These are phyloP conservation scores for Neotragus pygmaeus DNA, from an alignment of 2,113 vertebrate genomes.

Conservation along the genomic window DNA sequence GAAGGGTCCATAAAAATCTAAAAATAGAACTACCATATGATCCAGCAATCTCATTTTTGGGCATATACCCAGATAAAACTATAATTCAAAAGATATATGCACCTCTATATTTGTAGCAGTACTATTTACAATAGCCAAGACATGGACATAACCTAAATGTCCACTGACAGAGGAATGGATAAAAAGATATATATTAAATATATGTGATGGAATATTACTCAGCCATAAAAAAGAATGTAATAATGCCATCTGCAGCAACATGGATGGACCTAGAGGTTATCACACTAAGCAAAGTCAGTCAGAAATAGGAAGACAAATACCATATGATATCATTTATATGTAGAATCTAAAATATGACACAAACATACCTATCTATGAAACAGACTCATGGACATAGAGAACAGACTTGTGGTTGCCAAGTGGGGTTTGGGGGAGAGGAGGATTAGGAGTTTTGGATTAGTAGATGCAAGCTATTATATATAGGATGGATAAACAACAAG, in stretches of 20 bases:
- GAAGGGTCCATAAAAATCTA: not conserved
- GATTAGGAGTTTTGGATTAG: not conserved
- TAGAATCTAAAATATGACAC: not conserved
- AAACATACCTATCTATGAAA: not conserved
- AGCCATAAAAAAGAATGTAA: not conserved
- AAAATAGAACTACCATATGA: not conserved
- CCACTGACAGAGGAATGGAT: not conserved
- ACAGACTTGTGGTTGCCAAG: not conserved
- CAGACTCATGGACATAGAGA: not conserved
- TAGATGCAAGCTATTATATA: not conserved
- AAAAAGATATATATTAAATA: not conserved
- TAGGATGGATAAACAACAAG: not conserved
- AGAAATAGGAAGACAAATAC: not conserved
- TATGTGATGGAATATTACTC: not conserved
- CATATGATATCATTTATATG: not conserved
- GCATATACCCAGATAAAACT: not conserved
- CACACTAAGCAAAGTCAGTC: not conserved
- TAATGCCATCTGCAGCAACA: not conserved
- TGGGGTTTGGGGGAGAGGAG: not conserved
- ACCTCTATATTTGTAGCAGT: not conserved
- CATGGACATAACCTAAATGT: not conserved
- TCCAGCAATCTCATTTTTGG: not conserved
- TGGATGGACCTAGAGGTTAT: not conserved
- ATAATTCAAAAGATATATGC: not conserved
- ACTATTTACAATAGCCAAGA: not conserved